These are phyloP conservation scores for Chaitophorus viminalis DNA, from an alignment of 2,888 invertebrate species.

Conservation along the genomic window DNA sequence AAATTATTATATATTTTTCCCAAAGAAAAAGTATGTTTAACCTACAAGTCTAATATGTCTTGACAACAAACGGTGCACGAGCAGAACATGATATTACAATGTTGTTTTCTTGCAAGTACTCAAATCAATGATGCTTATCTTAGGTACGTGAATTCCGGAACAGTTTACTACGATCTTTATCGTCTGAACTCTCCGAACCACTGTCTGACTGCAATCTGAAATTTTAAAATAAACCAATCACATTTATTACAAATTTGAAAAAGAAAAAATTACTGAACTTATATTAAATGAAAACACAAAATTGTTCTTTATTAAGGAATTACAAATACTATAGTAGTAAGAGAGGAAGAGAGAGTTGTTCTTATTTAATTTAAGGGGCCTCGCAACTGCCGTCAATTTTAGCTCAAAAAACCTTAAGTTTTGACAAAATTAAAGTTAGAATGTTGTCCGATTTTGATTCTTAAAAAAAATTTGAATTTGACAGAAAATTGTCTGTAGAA, in stretches of 20 bases:
- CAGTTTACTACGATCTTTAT: constrained; percentile 43
- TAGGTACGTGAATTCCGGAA: constrained; percentile 42
- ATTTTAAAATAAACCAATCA: constrained; percentile 1
- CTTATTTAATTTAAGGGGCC: neutral
- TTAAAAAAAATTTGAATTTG: no score
- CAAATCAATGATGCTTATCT: constrained; percentile 35
- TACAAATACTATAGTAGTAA: no score
- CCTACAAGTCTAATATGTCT: constrained; percentile 37
- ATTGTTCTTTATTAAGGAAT: no score
- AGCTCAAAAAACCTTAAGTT: no score
- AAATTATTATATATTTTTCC: constrained; percentile 54
- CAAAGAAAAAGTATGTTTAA: constrained; percentile 55
- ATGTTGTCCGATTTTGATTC: no score
- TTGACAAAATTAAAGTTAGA: no score
- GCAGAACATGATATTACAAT: constrained; percentile 39
- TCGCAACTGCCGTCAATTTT: no score
- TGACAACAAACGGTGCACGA: constrained; percentile 49
- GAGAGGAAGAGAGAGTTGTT: neutral
- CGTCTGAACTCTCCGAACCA: constrained; percentile 51
- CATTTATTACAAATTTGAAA: neutral
- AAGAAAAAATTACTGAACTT: no score
- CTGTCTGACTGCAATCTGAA: constrained; percentile 55
- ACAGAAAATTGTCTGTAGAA: no score
- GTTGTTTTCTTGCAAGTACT: constrained; percentile 9
- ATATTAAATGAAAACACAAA: no score